These are phyloP conservation scores for Megaleporinus macrocephalus DNA, from an alignment of 2,113 vertebrate species.

Conservation along the genomic window DNA sequence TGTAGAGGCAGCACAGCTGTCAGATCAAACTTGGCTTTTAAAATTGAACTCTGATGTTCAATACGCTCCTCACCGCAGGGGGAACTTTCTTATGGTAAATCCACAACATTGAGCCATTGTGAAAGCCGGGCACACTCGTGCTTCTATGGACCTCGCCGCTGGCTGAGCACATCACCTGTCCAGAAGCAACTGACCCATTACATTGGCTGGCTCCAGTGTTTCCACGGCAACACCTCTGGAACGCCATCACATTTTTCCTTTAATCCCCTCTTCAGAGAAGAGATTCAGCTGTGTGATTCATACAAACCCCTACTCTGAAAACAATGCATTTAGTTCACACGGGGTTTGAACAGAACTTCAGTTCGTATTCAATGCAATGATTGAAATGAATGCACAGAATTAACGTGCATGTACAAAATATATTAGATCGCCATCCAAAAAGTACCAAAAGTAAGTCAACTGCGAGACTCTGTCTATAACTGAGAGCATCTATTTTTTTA, in stretches of 20 bases:
- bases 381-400: neutral
- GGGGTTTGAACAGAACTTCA: neutral
- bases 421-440: no score
- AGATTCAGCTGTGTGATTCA: constrained; percentile 52
- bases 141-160: constrained; percentile 29
- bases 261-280: constrained; percentile 49
- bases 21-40: constrained; percentile 53
- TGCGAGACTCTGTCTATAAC: no score
- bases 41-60: constrained; percentile 43
- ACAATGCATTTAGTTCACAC: constrained; percentile 26
- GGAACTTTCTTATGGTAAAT: constrained; percentile 45
- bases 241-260: constrained; percentile 46
- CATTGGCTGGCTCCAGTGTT: constrained; percentile 40
- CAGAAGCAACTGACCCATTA: constrained; percentile 50
- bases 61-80: constrained; percentile 38
- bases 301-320: constrained; percentile 47
- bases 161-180: constrained; percentile 58
- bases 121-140: neutral
- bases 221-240: constrained; percentile 58
- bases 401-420: neutral
- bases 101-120: constrained; percentile 8
- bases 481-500: no score
- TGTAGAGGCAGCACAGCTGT: constrained; percentile 55
- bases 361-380: neutral
- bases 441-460: neutral